Base-by-base conservation (phyloP, 2,113 vertebrate genomes). In the Patagioenas fasciata region DNA sequence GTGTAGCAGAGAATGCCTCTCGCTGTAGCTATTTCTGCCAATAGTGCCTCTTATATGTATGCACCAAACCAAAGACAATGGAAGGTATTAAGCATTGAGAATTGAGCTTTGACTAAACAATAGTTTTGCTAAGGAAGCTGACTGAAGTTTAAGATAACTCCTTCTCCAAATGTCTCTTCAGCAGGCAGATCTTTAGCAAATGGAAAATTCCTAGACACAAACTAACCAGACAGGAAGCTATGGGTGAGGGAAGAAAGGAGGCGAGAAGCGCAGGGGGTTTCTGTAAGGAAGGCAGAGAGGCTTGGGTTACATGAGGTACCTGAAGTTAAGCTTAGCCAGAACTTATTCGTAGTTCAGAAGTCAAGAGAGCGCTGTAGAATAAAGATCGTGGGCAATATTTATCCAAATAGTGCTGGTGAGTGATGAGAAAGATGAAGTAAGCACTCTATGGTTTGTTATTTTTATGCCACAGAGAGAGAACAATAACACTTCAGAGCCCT, bases 261-360 rank as follows among this genome's bases (percentile, higher is more conserved):
- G 11, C 1, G 4, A 94, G 91, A 61, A 83, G 47, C 40, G 61
- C 15, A 12, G 18, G 19, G 31, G 7, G 7, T 36, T 89, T 61
- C 74, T 54, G 16, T 9, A 50, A 88, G 54, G 16, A 73, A 34
- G 50, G 47, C 47, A 78, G 51, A 61, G 65, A 38, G 47, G 34
- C 38, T 71, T 80, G 44, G 51, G 66, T 88, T 84, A 66, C 1
- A 5, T 29, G 62, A 67, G 40, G 64, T 40, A 51, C 38, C 56
- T 91, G 65, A 81, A 85, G 13, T 73, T 78, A 95, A 88, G 48
- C 65, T 78, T 93, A 66, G n/a, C 38, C 57, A 74, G 85, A 82
- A 61, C 38, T 40, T 56, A 65, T 32, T 34, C 0, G 0, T 26
- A 34, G 57, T 79, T 94, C 32, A 71, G 56, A 91, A 91, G 66